phyloP scores from a whole-genome alignment of 2,888 invertebrate genomes.

The Drosophila fungiperda region DNA sequence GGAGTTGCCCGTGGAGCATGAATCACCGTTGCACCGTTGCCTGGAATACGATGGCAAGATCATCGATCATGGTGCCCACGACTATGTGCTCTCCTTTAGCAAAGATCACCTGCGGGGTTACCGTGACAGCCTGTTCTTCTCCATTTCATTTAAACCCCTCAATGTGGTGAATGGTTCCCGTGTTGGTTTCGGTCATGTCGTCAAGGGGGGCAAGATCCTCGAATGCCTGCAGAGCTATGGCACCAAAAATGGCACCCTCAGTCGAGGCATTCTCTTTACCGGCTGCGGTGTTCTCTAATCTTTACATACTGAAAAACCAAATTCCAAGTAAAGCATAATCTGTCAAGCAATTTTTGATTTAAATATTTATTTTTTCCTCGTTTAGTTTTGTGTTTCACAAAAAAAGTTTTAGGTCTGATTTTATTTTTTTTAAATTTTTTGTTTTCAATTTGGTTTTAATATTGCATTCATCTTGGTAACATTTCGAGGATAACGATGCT shows the following conservation, averaged over 20 bases:
- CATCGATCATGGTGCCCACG: constrained; percentile 59
- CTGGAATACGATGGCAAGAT: constrained; percentile 67
- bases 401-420: background rate
- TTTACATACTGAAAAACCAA: background rate
- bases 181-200: constrained; percentile 76
- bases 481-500: background rate
- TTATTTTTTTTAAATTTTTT: constrained; percentile 13
- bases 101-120: constrained; percentile 61
- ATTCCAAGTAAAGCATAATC: constrained; percentile 12
- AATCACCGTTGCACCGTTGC: constrained; percentile 29
- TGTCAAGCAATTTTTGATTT: background rate
- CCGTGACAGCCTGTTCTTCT: constrained; percentile 55
- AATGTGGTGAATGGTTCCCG: constrained; percentile 71
- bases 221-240: constrained; percentile 74
- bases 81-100: constrained; percentile 65
- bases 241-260: constrained; percentile 79
- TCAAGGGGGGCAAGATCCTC: constrained; percentile 70
- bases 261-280: constrained; percentile 62
- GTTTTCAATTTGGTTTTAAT: background rate
- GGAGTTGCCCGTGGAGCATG: constrained; percentile 34
- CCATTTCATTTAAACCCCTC: constrained; percentile 79
- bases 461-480: background rate
- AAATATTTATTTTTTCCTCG: no score
- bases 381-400: background rate
- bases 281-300: constrained; percentile 69